Evolutionary conservation across 1,140 invertebrate species (phyloP), one percentile per base, ranked within the genome.

Genomic region (Steinernema feltiae): DNA sequence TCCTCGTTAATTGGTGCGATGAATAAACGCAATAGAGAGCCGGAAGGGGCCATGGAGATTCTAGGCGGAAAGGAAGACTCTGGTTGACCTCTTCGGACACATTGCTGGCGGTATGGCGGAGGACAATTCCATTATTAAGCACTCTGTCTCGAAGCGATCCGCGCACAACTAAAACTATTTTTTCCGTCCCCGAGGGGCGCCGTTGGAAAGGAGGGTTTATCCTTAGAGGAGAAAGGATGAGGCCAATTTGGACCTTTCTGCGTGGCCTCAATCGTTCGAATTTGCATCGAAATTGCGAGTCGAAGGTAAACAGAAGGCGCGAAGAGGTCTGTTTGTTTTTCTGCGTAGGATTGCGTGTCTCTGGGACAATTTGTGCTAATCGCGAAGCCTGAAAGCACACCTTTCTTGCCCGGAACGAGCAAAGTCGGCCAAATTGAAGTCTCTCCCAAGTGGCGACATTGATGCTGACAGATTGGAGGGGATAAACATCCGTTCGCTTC

Each of bases 51-150:
- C 2, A 7, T 3, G 15, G 53, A 63, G 53, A 17, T 15, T 15
- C 2, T 27, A n/a, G 53, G 41, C 41, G 7, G n/a, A 46, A n/a
- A n/a, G 3, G 53, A 15, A 63, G 53, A 7, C 15, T 63, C 53
- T 17, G n/a, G n/a, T n/a, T n/a, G n/a, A n/a, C n/a, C n/a, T n/a
- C n/a, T n/a, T n/a, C n/a, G n/a, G n/a, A n/a, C n/a, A n/a, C n/a
- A n/a, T n/a, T n/a, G n/a, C n/a, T n/a, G n/a, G n/a, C 24, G 15
- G 2, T 63, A 27, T 63, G 7, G 53, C 53, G 7, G 53, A 41
- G 53, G 53, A 63, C 53, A 63, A 63, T 27, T 63, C 53, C 53
- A 63, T 63, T 63, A 63, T 63, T 15, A 63, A 63, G 53, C 53
- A 63, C 53, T 63, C 35, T 41, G 35, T 41, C 18, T 41, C 53